Conservation (phyloP, 2,888 invertebrate genomes). For the Pyralis farinalis region DNA sequence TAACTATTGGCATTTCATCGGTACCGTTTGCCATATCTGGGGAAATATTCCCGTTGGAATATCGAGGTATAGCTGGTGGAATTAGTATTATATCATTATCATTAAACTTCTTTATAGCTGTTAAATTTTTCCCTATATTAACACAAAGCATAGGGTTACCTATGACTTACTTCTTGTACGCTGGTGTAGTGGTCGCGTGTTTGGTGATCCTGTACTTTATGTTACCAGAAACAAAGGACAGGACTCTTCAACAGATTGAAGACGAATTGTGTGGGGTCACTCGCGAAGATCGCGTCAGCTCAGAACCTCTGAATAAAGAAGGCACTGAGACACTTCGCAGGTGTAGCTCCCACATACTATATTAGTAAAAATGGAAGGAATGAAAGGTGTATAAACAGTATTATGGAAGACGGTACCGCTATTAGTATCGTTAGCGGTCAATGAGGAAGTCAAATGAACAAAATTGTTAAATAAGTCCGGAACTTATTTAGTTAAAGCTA, state of each 20-base stretch:
- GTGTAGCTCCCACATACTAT: slow-evolving; percentile 62
- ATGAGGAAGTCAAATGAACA: too few species aligned
- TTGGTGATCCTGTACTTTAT: slow-evolving; percentile 77
- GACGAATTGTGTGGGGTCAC: slow-evolving; percentile 64
- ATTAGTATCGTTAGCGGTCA: background rate
- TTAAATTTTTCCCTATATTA: slow-evolving; percentile 84
- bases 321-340: slow-evolving; percentile 45
- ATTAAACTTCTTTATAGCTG: slow-evolving; percentile 83
- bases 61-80: slow-evolving; percentile 84
- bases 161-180: slow-evolving; percentile 82
- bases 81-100: slow-evolving; percentile 83
- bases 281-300: slow-evolving; percentile 37
- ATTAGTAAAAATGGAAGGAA: slow-evolving; percentile 27
- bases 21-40: slow-evolving; percentile 87
- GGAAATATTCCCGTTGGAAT: slow-evolving; percentile 84
- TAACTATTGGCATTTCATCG: slow-evolving; percentile 82
- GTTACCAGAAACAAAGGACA: slow-evolving; percentile 86
- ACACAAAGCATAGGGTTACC: slow-evolving; percentile 71
- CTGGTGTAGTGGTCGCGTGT: slow-evolving; percentile 71
- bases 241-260: slow-evolving; percentile 84
- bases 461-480: too few species aligned
- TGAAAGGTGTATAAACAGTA: background rate
- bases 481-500: too few species aligned
- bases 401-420: background rate
- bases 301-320: slow-evolving; percentile 44